phyloP scores from a whole-genome alignment of 2,113 vertebrate genomes.

The Barbus barbus region DNA sequence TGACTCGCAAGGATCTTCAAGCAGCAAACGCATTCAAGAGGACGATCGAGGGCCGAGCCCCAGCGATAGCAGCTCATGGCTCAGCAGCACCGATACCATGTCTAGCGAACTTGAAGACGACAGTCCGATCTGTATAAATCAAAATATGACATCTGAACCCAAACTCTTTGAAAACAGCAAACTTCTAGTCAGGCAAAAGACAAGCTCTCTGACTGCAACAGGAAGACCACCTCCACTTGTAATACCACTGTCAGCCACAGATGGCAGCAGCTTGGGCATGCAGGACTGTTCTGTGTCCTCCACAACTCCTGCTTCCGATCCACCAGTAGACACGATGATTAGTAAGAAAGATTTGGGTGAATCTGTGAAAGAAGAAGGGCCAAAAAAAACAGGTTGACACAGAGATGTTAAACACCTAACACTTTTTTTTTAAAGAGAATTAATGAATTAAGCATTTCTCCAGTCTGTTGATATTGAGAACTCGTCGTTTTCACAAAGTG shows the following conservation, averaged over 20 bases:
- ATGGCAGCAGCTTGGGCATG: slow-evolving; percentile 56
- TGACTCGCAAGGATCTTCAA: slow-evolving; percentile 42
- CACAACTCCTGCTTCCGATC: slow-evolving; percentile 48
- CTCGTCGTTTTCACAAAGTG: neutral
- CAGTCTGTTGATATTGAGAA: slow-evolving; percentile 8
- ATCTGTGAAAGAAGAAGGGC: slow-evolving; percentile 24
- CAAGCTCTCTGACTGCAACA: neutral
- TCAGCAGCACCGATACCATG: slow-evolving; percentile 10
- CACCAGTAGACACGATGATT: slow-evolving; percentile 39
- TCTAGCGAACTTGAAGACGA: slow-evolving; percentile 22
- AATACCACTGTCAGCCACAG: slow-evolving; percentile 44
- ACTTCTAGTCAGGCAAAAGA: neutral
- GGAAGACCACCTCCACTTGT: slow-evolving; percentile 31
- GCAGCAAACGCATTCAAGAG: slow-evolving; percentile 44
- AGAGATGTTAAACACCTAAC: slow-evolving; percentile 1
- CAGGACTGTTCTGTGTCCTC: slow-evolving; percentile 72
- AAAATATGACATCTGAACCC: slow-evolving; percentile 2
- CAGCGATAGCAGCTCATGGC: slow-evolving; percentile 25
- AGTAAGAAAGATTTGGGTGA: slow-evolving; percentile 29
- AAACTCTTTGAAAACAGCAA: neutral
- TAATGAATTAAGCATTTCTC: neutral
- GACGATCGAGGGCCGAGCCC: slow-evolving; percentile 29
- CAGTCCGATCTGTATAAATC: neutral
- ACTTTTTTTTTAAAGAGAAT: neutral
- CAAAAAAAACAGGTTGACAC: slow-evolving; percentile 6